Percentiles rank a stretch among this genome's conserved stretches.
phyloP scores from a whole-genome alignment of 2,113 vertebrate genomes.

The Saguinus midas region DNA sequence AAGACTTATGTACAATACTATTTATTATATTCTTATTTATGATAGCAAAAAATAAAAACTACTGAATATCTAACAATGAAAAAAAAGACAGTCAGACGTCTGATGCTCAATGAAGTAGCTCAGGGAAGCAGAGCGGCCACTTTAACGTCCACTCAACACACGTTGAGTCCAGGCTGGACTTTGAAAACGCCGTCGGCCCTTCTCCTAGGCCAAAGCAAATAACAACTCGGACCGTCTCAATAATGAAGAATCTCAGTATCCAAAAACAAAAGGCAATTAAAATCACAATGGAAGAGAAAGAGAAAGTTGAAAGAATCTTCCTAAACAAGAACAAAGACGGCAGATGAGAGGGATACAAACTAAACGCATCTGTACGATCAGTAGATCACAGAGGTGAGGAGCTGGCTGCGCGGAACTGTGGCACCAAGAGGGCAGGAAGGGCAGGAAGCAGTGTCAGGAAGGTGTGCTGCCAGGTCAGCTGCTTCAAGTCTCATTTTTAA shows the following conservation, averaged over 20 bases:
- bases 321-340: not conserved
- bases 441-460: not conserved
- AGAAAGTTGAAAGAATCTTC: not conserved
- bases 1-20: not conserved
- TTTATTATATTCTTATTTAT: conserved; percentile 17
- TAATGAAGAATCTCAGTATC: not conserved
- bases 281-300: not conserved
- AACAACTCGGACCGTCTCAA: fast-evolving
- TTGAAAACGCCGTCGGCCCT: not conserved
- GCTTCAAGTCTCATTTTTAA: fast-evolving
- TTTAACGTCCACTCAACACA: not conserved
- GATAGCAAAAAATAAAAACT: not conserved
- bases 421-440: fast-evolving
- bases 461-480: fast-evolving
- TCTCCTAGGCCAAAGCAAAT: too few species aligned
- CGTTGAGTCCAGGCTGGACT: not conserved
- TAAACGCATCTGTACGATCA: fast-evolving
- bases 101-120: not conserved
- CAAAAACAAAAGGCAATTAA: not conserved
- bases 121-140: fast-evolving
- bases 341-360: fast-evolving
- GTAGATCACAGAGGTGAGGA: fast-evolving
- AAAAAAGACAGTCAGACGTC: too few species aligned
- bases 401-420: fast-evolving
- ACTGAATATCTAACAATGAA: not conserved